phyloP scores from a whole-genome alignment of 2,113 vertebrate species.

The Dromaius novaehollandiae region DNA sequence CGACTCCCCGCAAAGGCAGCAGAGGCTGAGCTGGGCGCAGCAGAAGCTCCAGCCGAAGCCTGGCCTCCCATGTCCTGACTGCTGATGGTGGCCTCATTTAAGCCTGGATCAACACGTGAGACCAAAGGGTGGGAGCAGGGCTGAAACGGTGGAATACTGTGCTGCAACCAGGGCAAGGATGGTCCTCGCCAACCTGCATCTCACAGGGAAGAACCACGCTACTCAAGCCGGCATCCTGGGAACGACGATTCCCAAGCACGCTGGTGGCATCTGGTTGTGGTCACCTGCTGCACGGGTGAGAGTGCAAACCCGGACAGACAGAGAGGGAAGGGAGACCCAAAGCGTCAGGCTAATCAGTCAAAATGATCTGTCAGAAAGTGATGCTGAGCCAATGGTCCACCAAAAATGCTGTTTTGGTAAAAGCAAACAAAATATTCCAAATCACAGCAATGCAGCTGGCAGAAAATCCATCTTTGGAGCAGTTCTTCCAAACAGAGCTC shows the following conservation, averaged over 20 bases:
- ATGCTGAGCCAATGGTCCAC: accelerated
- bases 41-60: not conserved
- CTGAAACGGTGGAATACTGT: not conserved
- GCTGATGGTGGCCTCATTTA: not conserved
- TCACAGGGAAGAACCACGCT: not conserved
- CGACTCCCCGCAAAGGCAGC: not conserved
- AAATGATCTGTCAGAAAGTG: not conserved
- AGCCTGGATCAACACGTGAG: not conserved
- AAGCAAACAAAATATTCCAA: not conserved
- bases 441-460: not conserved
- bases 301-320: not conserved
- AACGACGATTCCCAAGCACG: not conserved
- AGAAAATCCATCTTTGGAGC: not conserved
- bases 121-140: not conserved
- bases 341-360: not conserved
- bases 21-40: not conserved
- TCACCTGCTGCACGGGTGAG: not conserved
- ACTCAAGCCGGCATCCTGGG: not conserved
- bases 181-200: not conserved
- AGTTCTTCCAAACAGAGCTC: not conserved
- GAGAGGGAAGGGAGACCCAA: not conserved
- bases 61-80: too few species aligned
- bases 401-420: not conserved
- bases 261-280: not conserved
- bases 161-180: too few species aligned